Evolutionary conservation across 1,140 invertebrate genomes (phyloP), one percentile per base, ranked within the genome.

Genomic region (Anastatus disparis): DNA sequence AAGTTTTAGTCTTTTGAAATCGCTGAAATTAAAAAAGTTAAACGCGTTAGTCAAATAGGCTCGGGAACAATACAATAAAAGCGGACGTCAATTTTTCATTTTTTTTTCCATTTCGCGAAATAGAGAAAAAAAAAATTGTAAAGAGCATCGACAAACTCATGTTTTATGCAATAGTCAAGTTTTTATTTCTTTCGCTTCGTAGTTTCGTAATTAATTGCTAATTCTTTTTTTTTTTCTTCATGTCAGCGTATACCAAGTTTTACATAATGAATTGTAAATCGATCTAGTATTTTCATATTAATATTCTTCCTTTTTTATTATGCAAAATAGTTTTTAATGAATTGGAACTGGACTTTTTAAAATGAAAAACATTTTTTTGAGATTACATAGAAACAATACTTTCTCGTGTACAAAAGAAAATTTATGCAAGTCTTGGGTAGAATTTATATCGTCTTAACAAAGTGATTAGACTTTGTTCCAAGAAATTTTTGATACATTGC

Each of bases 21-120:
- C n/a, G 20, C 56, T 3, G 22, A 35, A n/a, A 59, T 59, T 59
- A 59, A 59, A 59, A 59, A 59, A 59, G 56, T 59, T 59, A 8
- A 10, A 8, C 56, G 31, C 10, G 10, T 35, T 35, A 10, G 10
- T 4, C 31, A 10, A 35, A 10, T 35, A 35, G 50, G n/a, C 26
- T 22, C 56, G 26, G n/a, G 20, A 42, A 59, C 31, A 59, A 59
- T 42, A 17, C 35, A 59, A 59, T 59, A 59, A 59, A 59, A 56
- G 20, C 53, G 35, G 29, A 56, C 29, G 56, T 59, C 56, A 40
- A 8, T 59, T 59, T 59, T 42, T 24, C 13, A 40, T 26, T 59
- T 59, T 35, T 12, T 17, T 38, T 56, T 56, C 53, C 15, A 17
- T 20, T n/a, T n/a, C n/a, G n/a, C n/a, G n/a, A n/a, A n/a, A n/a